Conservation (phyloP, 2,113 vertebrate species). For the Octodon degus region DNA sequence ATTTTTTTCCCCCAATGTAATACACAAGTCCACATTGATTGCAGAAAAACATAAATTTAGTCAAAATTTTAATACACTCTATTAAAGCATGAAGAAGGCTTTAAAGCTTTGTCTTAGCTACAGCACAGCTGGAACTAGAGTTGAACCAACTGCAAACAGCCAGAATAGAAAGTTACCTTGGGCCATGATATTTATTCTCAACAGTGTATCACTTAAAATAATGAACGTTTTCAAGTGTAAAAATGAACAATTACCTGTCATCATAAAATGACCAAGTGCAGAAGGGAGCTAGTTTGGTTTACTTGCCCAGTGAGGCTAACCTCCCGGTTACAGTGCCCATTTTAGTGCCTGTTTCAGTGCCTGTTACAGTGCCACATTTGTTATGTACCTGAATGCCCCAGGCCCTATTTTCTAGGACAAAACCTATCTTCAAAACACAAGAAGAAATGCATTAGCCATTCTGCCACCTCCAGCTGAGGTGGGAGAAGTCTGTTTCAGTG, state of each 20-base stretch:
- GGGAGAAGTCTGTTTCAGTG: background rate
- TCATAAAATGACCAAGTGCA: conserved; percentile 62
- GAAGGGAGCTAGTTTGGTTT: background rate
- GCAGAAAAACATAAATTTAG: conserved; percentile 68
- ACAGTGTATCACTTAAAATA: conserved; percentile 63
- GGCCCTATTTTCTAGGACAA: conserved; percentile 49
- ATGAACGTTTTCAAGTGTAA: conserved; percentile 24
- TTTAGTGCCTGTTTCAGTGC: rapidly evolving
- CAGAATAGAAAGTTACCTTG: background rate
- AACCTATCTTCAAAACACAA: conserved; percentile 24
- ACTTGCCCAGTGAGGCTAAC: background rate
- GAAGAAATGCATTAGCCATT: background rate
- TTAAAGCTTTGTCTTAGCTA: conserved; percentile 62
- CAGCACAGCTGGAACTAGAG: background rate
- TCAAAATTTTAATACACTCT: conserved; percentile 62
- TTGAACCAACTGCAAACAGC: background rate
- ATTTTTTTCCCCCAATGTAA: conserved; percentile 42
- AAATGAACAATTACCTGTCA: conserved; percentile 71
- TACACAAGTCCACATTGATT: conserved; percentile 30
- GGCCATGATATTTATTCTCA: conserved; percentile 20
- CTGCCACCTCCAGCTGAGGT: background rate
- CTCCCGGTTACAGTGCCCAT: background rate
- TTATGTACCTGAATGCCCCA: conserved; percentile 14
- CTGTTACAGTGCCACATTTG: conserved; percentile 14
- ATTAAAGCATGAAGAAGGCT: conserved; percentile 48